These are phyloP conservation scores for Clepsis dumicolana DNA, from an alignment of 2,888 invertebrate species.

Conservation along the genomic window DNA sequence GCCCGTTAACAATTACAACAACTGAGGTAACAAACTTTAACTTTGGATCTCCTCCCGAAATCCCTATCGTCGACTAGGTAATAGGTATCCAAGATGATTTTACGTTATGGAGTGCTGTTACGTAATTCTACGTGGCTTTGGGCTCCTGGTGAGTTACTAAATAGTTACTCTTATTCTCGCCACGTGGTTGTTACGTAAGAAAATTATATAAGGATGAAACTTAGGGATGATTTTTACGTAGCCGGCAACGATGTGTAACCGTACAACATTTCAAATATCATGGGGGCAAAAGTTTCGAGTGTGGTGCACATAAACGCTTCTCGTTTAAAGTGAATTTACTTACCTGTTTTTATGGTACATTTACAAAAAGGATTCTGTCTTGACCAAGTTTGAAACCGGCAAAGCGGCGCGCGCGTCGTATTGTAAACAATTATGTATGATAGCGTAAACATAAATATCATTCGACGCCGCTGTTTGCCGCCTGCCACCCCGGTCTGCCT, in stretches of 20 bases:
- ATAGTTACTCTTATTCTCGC: slow-evolving; percentile 49
- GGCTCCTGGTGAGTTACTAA: slow-evolving; percentile 34
- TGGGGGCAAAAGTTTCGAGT: neutral
- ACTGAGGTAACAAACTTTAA: slow-evolving; percentile 36
- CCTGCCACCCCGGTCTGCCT: neutral
- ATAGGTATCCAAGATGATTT: slow-evolving; percentile 36
- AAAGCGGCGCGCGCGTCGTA: slow-evolving; percentile 17
- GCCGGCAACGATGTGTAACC: slow-evolving; percentile 26
- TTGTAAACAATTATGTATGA: slow-evolving; percentile 42
- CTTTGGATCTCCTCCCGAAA: slow-evolving; percentile 24
- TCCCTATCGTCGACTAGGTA: slow-evolving; percentile 31
- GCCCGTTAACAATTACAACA: slow-evolving; percentile 27
- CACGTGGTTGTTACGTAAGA: slow-evolving; percentile 76
- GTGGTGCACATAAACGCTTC: neutral
- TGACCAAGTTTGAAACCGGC: neutral
- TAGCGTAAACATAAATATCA: slow-evolving; percentile 41
- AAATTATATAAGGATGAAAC: slow-evolving; percentile 68
- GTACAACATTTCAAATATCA: slow-evolving; percentile 8
- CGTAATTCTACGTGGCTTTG: slow-evolving; percentile 41
- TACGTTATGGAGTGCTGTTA: slow-evolving; percentile 42
- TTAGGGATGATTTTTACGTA: slow-evolving; percentile 53
- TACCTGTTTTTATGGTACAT: neutral
- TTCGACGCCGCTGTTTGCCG: slow-evolving; percentile 9
- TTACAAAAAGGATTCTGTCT: neutral
- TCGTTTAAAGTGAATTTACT: neutral